Conservation (phyloP, 2,797 vertebrate species). For the Pagetopsis macropterus region DNA sequence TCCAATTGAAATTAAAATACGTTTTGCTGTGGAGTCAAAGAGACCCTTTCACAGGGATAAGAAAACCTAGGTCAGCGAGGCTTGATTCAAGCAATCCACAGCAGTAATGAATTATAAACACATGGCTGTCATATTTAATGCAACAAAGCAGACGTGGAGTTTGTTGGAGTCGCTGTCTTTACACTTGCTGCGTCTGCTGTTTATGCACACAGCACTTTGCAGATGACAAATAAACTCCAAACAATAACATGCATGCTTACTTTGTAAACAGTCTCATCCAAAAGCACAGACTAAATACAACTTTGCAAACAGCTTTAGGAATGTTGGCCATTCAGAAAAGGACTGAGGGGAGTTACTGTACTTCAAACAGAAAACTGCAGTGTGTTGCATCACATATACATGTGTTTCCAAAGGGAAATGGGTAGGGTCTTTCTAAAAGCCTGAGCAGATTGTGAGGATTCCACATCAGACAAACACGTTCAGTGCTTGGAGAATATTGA, state of each 20-base stretch:
- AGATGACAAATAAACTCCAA: constrained; percentile 1
- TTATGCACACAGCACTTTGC: constrained; percentile 27
- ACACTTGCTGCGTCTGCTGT: constrained; percentile 25
- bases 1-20: background rate
- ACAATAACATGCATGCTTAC: background rate
- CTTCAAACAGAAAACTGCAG: background rate
- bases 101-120: constrained; percentile 47
- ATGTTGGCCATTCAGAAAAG: background rate
- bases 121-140: constrained; percentile 17
- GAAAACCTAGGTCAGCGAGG: background rate
- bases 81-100: constrained; percentile 42
- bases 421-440: background rate
- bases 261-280: constrained; percentile 7
- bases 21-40: constrained; percentile 29
- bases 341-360: background rate
- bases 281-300: constrained; percentile 1
- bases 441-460: background rate
- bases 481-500: background rate
- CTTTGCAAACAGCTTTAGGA: background rate
- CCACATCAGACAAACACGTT: background rate
- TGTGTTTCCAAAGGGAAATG: background rate
- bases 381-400: constrained; percentile 9
- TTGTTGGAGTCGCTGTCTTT: constrained; percentile 19
- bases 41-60: constrained; percentile 22
- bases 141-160: background rate